A percentile compares a stretch with the other conserved stretches of the same genome.
phyloP scores from a whole-genome alignment of 2,797 vertebrate species.

The Danio choprae region DNA sequence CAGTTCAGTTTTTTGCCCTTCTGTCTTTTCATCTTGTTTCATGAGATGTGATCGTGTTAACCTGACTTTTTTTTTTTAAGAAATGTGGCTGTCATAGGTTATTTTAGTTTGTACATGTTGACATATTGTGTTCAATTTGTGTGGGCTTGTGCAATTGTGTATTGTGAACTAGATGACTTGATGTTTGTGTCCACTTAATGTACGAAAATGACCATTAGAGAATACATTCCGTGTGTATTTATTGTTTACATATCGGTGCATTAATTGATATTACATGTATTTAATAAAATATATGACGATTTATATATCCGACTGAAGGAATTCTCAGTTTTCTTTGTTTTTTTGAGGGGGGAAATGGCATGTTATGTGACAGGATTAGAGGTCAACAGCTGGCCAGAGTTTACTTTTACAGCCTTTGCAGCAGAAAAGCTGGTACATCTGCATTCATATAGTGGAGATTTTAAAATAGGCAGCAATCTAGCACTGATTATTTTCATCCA shows the following conservation, averaged over 20 bases:
- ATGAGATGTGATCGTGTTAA: constrained; percentile 8
- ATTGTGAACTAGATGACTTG: constrained; percentile 10
- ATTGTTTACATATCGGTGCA: constrained; percentile 16
- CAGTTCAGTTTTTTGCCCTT: neutral
- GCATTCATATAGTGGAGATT: constrained; percentile 18
- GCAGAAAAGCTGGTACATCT: neutral
- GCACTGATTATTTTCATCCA: neutral
- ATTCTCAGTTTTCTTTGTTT: neutral
- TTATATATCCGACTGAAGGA: constrained; percentile 28
- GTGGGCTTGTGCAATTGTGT: constrained; percentile 33
- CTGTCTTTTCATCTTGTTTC: constrained; percentile 10
- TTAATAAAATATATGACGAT: constrained; percentile 46
- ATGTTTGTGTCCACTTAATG: constrained; percentile 18
- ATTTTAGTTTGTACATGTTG: constrained; percentile 1
- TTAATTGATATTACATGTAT: constrained; percentile 44
- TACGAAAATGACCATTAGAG: neutral
- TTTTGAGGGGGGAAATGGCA: neutral
- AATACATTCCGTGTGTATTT: neutral
- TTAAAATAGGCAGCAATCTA: constrained; percentile 11
- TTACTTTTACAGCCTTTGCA: constrained; percentile 35
- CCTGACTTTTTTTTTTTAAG: neutral
- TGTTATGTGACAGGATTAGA: constrained; percentile 55
- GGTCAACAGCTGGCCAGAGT: constrained; percentile 43
- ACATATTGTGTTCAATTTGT: constrained; percentile 24
- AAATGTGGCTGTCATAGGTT: constrained; percentile 4